phyloP scores from a whole-genome alignment of 2,113 vertebrate genomes.

The Pseudois nayaur region DNA sequence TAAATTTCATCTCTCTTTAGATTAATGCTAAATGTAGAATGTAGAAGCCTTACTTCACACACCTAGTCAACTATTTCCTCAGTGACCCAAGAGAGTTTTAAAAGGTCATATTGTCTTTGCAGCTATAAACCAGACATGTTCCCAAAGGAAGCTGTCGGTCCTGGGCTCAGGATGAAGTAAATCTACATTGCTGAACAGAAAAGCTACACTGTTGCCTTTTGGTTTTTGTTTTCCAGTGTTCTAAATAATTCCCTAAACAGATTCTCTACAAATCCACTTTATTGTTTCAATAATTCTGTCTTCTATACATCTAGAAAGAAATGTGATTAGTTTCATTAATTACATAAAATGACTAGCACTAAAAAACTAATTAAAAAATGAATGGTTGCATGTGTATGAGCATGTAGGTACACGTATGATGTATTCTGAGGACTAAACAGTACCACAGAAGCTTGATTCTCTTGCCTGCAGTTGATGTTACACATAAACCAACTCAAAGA shows the following conservation, averaged over 20 bases:
- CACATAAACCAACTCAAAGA: neutral
- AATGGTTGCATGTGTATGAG: neutral
- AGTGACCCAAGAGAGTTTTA: conserved; percentile 34
- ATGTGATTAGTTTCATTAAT: neutral
- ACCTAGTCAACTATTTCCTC: conserved; percentile 58
- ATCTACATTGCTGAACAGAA: conserved; percentile 37
- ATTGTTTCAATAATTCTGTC: conserved; percentile 6
- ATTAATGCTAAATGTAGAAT: conserved; percentile 40
- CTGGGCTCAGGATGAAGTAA: conserved; percentile 46
- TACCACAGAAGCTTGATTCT: neutral
- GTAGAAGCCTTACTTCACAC: conserved; percentile 19
- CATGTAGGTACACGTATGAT: neutral
- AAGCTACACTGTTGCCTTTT: neutral
- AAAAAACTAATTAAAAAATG: neutral
- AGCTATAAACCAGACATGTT: conserved; percentile 71
- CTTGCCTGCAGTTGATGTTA: neutral
- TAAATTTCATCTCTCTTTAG: neutral
- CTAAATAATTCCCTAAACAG: conserved; percentile 25
- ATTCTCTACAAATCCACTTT: conserved; percentile 22
- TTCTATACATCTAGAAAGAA: neutral
- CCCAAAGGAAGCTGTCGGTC: conserved; percentile 45
- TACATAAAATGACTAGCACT: neutral
- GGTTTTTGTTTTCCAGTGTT: neutral
- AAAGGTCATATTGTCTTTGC: conserved; percentile 62
- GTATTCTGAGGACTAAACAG: neutral